These are phyloP conservation scores for Nothoprocta pentlandii DNA, from an alignment of 2,113 vertebrate species.

Conservation along the genomic window DNA sequence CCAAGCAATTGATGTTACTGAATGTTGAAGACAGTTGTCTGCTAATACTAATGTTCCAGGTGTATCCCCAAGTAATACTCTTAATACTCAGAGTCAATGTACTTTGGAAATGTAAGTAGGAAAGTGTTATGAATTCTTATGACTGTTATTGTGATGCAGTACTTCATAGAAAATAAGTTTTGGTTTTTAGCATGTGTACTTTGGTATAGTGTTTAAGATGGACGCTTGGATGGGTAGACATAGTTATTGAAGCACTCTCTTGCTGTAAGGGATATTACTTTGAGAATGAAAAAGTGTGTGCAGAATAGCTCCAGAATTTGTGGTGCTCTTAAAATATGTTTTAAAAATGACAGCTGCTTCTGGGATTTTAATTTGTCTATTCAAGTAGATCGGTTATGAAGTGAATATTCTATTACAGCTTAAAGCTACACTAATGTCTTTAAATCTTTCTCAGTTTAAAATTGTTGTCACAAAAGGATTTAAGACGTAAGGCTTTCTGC, in stretches of 20 bases:
- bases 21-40: background rate
- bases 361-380: conserved; percentile 40
- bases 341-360: conserved; percentile 50
- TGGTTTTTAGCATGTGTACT: background rate
- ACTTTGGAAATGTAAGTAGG: background rate
- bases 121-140: background rate
- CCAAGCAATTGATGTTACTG: background rate
- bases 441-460: conserved; percentile 23
- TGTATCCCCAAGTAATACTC: background rate
- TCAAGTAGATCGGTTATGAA: conserved; percentile 47
- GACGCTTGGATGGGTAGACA: background rate
- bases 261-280: background rate
- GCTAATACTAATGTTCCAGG: background rate
- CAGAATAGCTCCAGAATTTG: background rate
- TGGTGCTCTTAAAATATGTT: conserved; percentile 41
- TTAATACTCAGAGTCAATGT: background rate
- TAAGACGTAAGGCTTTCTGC: background rate
- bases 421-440: conserved; percentile 32
- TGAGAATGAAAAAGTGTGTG: background rate
- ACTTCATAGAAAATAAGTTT: background rate
- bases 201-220: background rate
- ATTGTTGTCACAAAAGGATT: background rate
- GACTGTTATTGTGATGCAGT: background rate
- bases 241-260: background rate
- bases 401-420: conserved; percentile 52